These are phyloP conservation scores for Drosophila arawakana DNA, from an alignment of 1,140 invertebrate genomes.

Conservation along the genomic window DNA sequence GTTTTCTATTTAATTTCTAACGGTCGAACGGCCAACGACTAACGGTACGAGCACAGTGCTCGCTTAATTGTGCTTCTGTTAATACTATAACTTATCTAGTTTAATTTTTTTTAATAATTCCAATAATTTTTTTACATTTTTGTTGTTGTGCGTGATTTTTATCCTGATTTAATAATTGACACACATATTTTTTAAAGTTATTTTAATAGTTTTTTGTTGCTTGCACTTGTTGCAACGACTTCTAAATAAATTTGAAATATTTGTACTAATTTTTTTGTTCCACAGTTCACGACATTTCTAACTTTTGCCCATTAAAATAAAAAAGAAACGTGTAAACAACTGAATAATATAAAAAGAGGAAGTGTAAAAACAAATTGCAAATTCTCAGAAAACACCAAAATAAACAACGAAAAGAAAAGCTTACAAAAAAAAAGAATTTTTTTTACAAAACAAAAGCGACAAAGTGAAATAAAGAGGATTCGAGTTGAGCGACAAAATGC, in stretches of 20 bases:
- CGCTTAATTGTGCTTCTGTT: conserved; percentile 27
- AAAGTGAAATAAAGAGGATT: conserved; percentile 2
- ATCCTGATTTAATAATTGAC: not conserved
- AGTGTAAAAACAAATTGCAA: conserved; percentile 51
- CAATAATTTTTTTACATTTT: conserved; percentile 16
- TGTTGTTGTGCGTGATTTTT: conserved; percentile 16
- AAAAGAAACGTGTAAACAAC: conserved; percentile 23
- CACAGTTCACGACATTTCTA: conserved; percentile 23
- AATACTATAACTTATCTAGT: not conserved
- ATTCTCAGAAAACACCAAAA: conserved; percentile 27
- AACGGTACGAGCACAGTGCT: conserved; percentile 46
- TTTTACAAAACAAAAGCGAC: conserved; percentile 17
- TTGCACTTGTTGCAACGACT: not conserved
- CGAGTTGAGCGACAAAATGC: conserved; percentile 60
- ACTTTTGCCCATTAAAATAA: conserved; percentile 31
- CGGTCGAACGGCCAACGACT: conserved; percentile 7
- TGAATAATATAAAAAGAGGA: conserved; percentile 24
- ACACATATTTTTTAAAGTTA: conserved; percentile 6
- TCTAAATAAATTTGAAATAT: not conserved
- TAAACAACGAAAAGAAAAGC: conserved; percentile 9
- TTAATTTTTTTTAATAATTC: not conserved
- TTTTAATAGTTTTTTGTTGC: not conserved
- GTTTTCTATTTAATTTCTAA: conserved; percentile 19
- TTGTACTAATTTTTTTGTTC: conserved; percentile 8
- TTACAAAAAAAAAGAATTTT: not conserved